Evolutionary conservation across 1,140 invertebrate genomes (phyloP), one percentile per base, ranked within the genome.

Genomic region (Solen grandis): DNA sequence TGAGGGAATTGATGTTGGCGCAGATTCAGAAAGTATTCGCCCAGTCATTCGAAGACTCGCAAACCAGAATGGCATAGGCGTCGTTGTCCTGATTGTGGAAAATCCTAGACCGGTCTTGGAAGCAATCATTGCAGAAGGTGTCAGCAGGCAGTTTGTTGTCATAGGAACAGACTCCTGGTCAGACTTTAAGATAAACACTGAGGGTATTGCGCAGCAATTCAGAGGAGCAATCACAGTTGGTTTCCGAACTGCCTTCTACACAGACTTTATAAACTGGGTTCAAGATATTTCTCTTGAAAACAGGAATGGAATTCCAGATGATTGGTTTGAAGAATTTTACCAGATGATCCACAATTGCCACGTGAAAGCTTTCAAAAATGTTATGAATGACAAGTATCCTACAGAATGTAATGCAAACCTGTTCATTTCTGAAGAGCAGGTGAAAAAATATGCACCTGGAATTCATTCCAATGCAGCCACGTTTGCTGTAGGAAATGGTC

Each of bases 211-310:
- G 85, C 93, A 94, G 1, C 94, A 95, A 19, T 95, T 96, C 0
- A 94, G 95, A 76, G 95, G 95, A 0, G 95, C 96, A 1, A 95
- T 96, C 59, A 96, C 96, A 0, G 94, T 96, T 5, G 95, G 95
- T 84, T 90, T 96, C 0, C 75, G 88, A 65, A 85, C 63, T 57
- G 77, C 84, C 52, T 91, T 93, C 1, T 88, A 96, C 88, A 94
- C 80, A 29, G 83, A 81, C n/a, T 92, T 92, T 62, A 81, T 73
- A 5, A 70, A 86, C 1, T 92, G 88, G 75, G 68, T 92, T 13
- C 84, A 83, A 2, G 83, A 82, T 16, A 33, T 92, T 31, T 88
- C 81, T 0, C 85, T 89, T 22, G 82, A 69, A 14, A 89, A 90
- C 14, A 88, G 88, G 38, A 84, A 85, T 31, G 86, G 87, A 13